Base-by-base conservation (phyloP, 2,888 invertebrate genomes). In the Agrochola lota region DNA sequence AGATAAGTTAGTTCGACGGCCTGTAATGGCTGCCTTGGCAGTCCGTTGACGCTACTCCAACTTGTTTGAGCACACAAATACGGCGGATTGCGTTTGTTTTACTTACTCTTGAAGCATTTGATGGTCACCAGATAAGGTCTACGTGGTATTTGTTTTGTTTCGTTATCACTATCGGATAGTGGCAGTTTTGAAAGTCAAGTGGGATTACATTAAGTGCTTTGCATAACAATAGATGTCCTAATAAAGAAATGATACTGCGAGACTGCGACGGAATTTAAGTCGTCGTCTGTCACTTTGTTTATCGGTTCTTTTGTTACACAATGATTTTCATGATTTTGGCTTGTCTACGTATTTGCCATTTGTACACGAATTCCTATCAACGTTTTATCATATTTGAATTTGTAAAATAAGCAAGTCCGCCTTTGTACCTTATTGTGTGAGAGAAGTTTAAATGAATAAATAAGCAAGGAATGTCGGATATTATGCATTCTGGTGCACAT, bases 1-100 rank as follows among this genome's bases (percentile, higher is more conserved):
- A 76, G 87, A 85, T 85, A 85, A 74, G 68, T 49, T 59, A 26
- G 87, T 85, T 87, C 85, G 85, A 77, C 46, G 87, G 67, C 87
- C 87, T 60, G 64, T 73, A 66, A 70, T 72, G 71, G 79, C 76
- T 76, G 70, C 88, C 88, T 83, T 83, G 80, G 57, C 63, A 70
- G 88, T 80, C 77, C 86, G 68, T 78, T 75, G 86, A 87, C 82
- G 75, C 78, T 77, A 43, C 84, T 85, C 20, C 60, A 55, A 70
- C 81, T 73, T 81, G 85, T 81, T 81, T 76, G 67, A 55, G 60
- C 59, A 74, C 59, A 77, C 68, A 66, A 81, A 83, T 62, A 84
- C 74, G 71, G 78, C 66, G 23, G 69, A 62, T 12, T 30, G 30
- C 64, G 62, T 74, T 77, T 81, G 77, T 77, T 84, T 71, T 74